Evolutionary conservation across 2,888 invertebrate genomes (phyloP).

Genomic region (Alcis repandata): DNA sequence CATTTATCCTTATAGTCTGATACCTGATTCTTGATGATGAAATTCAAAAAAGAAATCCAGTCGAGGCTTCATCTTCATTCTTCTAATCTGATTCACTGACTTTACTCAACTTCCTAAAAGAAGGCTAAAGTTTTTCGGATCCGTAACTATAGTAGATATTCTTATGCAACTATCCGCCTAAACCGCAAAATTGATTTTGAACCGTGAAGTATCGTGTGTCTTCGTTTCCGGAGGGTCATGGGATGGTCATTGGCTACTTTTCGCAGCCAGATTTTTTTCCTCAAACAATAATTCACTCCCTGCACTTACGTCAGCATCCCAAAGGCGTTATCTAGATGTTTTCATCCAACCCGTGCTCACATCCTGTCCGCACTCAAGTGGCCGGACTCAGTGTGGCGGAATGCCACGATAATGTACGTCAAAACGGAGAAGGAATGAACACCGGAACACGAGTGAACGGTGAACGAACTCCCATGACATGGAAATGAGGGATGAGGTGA

Average conservation of each 20-base stretch:
- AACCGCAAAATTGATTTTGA: too few relatives aligned
- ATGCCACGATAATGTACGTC: slow-evolving; percentile 39
- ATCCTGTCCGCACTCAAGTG: slow-evolving; percentile 35
- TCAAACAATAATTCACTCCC: not conserved
- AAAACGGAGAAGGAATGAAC: slow-evolving; percentile 8
- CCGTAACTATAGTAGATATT: too few relatives aligned
- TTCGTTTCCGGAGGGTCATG: too few relatives aligned
- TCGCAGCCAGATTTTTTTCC: not conserved
- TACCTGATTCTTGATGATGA: too few relatives aligned
- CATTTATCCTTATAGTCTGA: too few relatives aligned
- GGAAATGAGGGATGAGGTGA: not conserved
- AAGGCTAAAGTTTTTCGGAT: too few relatives aligned
- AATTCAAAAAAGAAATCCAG: too few relatives aligned
- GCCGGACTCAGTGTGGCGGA: slow-evolving; percentile 35
- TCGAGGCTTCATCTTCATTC: not conserved
- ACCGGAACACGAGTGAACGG: slow-evolving; percentile 5
- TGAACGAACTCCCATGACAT: not conserved
- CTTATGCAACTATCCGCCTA: too few relatives aligned
- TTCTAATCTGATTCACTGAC: too few relatives aligned
- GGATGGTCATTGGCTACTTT: too few relatives aligned
- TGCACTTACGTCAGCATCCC: slow-evolving; percentile 4
- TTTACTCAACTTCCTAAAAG: too few relatives aligned
- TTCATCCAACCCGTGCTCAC: slow-evolving; percentile 13
- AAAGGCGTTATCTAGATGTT: slow-evolving; percentile 2
- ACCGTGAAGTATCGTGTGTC: too few relatives aligned